Percentiles rank a stretch among this genome's conserved stretches.
These are phyloP conservation scores for Osmerus eperlanus DNA, from an alignment of 2,113 vertebrate species.

Conservation along the genomic window DNA sequence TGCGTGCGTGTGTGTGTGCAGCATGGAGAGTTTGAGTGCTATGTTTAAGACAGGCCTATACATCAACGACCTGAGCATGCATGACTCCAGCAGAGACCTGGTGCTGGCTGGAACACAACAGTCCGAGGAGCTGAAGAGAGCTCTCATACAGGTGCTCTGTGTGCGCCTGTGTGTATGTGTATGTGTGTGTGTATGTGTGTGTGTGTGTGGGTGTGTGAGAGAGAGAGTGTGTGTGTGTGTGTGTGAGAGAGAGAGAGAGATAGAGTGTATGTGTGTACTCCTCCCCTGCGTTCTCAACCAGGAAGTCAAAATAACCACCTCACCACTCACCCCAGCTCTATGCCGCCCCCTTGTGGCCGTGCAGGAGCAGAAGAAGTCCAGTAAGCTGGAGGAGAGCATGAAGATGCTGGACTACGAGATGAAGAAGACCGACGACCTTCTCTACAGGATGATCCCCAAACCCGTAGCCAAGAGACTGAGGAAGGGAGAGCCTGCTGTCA, in stretches of 20 bases:
- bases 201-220: conserved; percentile 4
- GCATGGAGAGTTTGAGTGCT: conserved; percentile 74
- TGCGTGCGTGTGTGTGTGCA: conserved; percentile 31
- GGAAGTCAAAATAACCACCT: background rate
- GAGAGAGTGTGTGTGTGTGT: conserved; percentile 10
- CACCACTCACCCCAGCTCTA: no score
- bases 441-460: conserved; percentile 77
- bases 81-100: conserved; percentile 74
- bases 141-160: conserved; percentile 69
- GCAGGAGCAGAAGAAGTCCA: conserved; percentile 74
- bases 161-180: background rate
- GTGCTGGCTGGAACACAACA: conserved; percentile 73
- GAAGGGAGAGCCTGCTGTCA: conserved; percentile 73
- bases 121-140: conserved; percentile 74
- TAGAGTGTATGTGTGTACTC: conserved; percentile 4
- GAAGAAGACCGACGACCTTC: conserved; percentile 76
- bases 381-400: conserved; percentile 75
- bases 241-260: background rate
- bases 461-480: conserved; percentile 73
- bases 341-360: background rate
- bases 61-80: conserved; percentile 77
- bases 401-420: conserved; percentile 79
- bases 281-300: background rate
- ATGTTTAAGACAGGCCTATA: conserved; percentile 76
- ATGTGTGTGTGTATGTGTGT: background rate